Conservation (phyloP, 2,888 invertebrate species). For the Drosophila imparisetae region DNA sequence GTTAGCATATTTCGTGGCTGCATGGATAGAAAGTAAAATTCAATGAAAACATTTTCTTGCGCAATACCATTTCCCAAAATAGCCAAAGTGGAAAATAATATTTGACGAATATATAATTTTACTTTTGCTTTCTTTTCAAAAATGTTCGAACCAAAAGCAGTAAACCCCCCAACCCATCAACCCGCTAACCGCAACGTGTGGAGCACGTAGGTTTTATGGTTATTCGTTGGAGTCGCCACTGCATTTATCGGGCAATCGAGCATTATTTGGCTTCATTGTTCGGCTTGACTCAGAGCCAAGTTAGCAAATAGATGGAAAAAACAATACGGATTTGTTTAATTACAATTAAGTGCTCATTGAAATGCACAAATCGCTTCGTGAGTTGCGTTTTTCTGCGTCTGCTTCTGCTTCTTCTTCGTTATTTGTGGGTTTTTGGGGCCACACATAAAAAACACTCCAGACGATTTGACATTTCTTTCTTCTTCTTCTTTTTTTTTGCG, state of each 20-base stretch:
- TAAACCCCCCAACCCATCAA: background rate
- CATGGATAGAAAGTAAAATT: slow-evolving; percentile 45
- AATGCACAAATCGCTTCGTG: slow-evolving; percentile 55
- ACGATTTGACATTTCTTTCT: slow-evolving; percentile 33
- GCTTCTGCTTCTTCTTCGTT: background rate
- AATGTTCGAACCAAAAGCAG: slow-evolving; percentile 36
- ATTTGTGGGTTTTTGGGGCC: slow-evolving; percentile 19
- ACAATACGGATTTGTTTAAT: slow-evolving; percentile 49
- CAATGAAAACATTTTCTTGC: slow-evolving; percentile 47
- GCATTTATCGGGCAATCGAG: slow-evolving; percentile 26
- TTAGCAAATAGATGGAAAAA: slow-evolving; percentile 10
- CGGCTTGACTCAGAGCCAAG: slow-evolving; percentile 51
- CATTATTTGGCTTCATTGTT: slow-evolving; percentile 47
- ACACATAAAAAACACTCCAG: slow-evolving; percentile 37
- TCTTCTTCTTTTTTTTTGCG: background rate
- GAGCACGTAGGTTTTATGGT: slow-evolving; percentile 41
- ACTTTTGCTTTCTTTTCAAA: slow-evolving; percentile 67
- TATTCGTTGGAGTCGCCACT: background rate
- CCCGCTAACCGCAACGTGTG: slow-evolving; percentile 15
- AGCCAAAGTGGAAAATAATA: slow-evolving; percentile 11
- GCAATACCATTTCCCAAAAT: slow-evolving; percentile 47
- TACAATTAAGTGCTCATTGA: slow-evolving; percentile 48
- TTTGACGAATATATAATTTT: background rate
- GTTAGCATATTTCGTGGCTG: background rate
- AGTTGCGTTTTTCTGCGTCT: slow-evolving; percentile 16